phyloP scores from a whole-genome alignment of 1,140 invertebrate species.

The Eciton burchellii region DNA sequence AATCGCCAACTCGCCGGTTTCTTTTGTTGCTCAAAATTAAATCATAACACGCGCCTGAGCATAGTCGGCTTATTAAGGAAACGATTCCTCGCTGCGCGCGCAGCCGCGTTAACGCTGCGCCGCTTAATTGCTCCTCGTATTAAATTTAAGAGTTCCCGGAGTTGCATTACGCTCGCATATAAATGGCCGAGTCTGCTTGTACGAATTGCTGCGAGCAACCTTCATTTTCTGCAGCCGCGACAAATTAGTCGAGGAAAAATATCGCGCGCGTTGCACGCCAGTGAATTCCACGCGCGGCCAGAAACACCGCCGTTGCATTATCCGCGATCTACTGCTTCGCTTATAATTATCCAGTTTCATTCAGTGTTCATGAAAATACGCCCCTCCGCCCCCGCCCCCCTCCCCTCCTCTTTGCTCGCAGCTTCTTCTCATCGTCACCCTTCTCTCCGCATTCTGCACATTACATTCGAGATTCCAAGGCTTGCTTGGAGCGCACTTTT shows the following conservation, averaged over 20 bases:
- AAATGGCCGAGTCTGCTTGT: conserved; percentile 3
- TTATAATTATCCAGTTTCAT: no score
- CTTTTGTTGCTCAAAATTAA: conserved; percentile 38
- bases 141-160: conserved; percentile 41
- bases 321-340: no score
- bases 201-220: conserved; percentile 10
- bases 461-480: no score
- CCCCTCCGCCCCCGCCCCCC: no score
- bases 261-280: neutral
- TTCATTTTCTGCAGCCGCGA: conserved; percentile 12
- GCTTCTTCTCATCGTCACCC: no score
- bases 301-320: neutral
- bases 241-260: conserved; percentile 26
- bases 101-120: neutral
- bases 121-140: conserved; percentile 27
- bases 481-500: no score
- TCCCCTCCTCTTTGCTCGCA: no score
- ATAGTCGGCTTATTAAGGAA: conserved; percentile 1
- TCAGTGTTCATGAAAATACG: no score
- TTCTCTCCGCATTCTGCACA: no score
- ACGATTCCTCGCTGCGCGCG: neutral
- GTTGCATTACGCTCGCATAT: conserved; percentile 13
- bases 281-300: neutral
- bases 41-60: conserved; percentile 13
- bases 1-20: conserved; percentile 1